Conservation (phyloP, 2,888 invertebrate genomes). For the Pyralis farinalis region DNA sequence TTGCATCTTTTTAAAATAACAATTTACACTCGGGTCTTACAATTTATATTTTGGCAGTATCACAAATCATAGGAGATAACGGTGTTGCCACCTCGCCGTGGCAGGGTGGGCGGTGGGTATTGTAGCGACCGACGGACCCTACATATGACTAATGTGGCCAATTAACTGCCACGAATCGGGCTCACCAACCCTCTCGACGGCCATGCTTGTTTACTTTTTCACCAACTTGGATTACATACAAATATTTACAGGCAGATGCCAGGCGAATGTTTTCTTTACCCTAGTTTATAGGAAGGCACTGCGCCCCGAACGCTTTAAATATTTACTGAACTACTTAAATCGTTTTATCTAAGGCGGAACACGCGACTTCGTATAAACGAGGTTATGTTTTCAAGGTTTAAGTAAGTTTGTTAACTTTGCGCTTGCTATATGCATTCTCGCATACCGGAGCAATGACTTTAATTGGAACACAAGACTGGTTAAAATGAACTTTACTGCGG, state of each 20-base stretch:
- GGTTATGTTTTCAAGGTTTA: slow-evolving; percentile 6
- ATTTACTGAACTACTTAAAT: slow-evolving; percentile 11
- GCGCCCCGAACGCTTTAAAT: slow-evolving; percentile 8
- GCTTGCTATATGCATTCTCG: slow-evolving; percentile 5
- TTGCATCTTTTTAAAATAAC: slow-evolving; percentile 16
- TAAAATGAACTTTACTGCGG: not conserved
- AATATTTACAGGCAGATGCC: slow-evolving; percentile 32
- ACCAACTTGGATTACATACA: slow-evolving; percentile 47
- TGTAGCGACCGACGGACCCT: slow-evolving; percentile 2
- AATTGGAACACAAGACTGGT: slow-evolving; percentile 2
- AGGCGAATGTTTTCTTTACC: slow-evolving; percentile 9
- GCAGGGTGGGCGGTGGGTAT: not conserved
- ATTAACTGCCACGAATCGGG: slow-evolving; percentile 59
- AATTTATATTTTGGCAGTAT: slow-evolving; percentile 59
- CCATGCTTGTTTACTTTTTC: slow-evolving; percentile 57
- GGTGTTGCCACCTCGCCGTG: slow-evolving; percentile 17
- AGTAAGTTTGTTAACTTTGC: slow-evolving; percentile 3
- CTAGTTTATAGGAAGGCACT: slow-evolving; percentile 8
- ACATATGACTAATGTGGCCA: slow-evolving; percentile 66
- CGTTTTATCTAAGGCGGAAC: slow-evolving; percentile 11
- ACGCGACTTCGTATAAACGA: slow-evolving; percentile 7
- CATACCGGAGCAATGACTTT: not conserved
- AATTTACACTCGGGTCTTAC: slow-evolving; percentile 43
- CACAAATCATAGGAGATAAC: slow-evolving; percentile 71
- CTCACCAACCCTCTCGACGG: slow-evolving; percentile 21